A percentile compares a stretch with the other conserved stretches of the same genome.
Evolutionary conservation across 2,888 invertebrate species (phyloP).

Genomic region (Conistra vaccinii): DNA sequence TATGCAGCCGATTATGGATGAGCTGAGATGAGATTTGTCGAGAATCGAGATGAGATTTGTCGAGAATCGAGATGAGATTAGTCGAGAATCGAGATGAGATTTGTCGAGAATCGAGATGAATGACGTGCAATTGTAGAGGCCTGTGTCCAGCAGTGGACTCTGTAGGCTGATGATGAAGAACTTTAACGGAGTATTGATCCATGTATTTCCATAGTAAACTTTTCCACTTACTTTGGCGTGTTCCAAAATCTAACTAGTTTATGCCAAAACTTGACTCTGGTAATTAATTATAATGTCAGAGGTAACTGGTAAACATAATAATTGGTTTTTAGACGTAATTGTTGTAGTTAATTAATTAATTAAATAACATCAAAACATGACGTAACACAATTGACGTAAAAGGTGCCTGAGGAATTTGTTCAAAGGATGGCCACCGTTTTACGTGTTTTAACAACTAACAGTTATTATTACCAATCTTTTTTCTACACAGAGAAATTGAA

Average conservation of each 20-base stretch:
- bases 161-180: neutral
- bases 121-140: neutral
- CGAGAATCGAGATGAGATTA: neutral
- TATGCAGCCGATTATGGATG: neutral
- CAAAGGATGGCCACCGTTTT: neutral
- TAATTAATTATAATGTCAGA: constrained; percentile 5
- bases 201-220: neutral
- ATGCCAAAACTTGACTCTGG: neutral
- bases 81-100: neutral
- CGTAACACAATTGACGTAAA: constrained; percentile 15
- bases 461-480: neutral
- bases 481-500: neutral
- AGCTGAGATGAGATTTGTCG: neutral
- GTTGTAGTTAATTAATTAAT: constrained; percentile 17
- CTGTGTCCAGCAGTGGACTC: too few relatives aligned
- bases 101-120: neutral
- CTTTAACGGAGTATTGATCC: neutral
- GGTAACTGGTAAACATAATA: neutral
- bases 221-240: neutral
- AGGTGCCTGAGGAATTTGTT: neutral
- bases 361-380: neutral
- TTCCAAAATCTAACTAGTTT: neutral
- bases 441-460: neutral
- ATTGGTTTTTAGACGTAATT: neutral
- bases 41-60: neutral